phyloP scores from a whole-genome alignment of 2,797 vertebrate genomes.

The Spinus pinus region DNA sequence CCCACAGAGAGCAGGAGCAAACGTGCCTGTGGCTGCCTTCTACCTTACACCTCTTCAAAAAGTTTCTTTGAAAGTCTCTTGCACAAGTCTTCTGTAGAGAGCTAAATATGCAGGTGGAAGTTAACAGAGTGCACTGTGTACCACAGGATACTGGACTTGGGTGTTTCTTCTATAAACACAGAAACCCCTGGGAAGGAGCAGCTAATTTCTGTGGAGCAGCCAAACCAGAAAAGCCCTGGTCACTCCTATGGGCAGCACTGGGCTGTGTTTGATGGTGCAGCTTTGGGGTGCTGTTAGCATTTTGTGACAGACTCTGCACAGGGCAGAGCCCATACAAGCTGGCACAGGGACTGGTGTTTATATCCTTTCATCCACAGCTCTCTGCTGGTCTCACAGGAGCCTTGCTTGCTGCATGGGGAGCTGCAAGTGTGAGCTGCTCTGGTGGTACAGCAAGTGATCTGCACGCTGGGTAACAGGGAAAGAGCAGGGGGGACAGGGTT shows the following conservation, averaged over 20 bases:
- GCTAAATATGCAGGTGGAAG: neutral
- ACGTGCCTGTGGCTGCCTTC: neutral
- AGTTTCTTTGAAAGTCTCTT: neutral
- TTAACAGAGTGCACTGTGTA: neutral
- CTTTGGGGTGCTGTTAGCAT: neutral
- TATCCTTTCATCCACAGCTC: neutral
- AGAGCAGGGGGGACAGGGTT: neutral
- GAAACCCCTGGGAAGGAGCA: neutral
- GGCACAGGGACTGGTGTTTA: neutral
- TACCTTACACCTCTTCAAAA: conserved; percentile 4
- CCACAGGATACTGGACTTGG: neutral
- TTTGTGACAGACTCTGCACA: neutral
- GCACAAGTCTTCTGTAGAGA: neutral
- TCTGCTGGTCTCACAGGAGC: fast-evolving
- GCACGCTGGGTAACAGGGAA: neutral
- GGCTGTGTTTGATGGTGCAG: fast-evolving
- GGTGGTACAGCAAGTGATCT: neutral
- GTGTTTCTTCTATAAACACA: neutral
- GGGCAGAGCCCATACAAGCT: neutral
- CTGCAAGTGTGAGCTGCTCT: neutral
- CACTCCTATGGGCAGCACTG: fast-evolving
- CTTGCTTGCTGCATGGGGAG: neutral
- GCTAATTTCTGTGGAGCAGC: neutral
- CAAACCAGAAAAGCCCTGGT: neutral
- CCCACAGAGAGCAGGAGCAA: conserved; percentile 1